These are phyloP conservation scores for Galerucella nymphaeae DNA, from an alignment of 2,888 invertebrate genomes.

Conservation along the genomic window DNA sequence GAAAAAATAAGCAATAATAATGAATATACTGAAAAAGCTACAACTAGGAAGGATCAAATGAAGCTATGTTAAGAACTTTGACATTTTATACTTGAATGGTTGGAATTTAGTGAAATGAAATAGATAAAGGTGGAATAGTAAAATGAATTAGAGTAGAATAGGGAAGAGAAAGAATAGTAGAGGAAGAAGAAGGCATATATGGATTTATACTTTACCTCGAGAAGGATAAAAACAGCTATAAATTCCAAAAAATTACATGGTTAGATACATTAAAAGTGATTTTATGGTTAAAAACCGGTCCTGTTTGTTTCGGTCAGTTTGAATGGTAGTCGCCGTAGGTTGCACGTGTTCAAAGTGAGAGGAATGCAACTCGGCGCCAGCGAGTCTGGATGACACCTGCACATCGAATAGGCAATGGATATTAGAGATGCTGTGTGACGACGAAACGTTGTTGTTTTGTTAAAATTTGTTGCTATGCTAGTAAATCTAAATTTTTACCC, in stretches of 20 bases:
- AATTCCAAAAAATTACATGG: not conserved
- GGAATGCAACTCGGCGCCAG: constrained; percentile 74
- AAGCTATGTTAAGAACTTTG: too few species aligned
- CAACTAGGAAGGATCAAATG: too few species aligned
- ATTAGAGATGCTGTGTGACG: constrained; percentile 18
- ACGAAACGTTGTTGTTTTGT: constrained; percentile 10
- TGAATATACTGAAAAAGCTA: too few species aligned
- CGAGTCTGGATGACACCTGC: constrained; percentile 76
- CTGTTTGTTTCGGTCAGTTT: constrained; percentile 20
- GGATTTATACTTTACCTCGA: not conserved
- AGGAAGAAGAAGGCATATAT: too few species aligned
- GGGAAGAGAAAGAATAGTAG: too few species aligned
- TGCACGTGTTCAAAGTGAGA: constrained; percentile 65
- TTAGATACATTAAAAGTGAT: not conserved
- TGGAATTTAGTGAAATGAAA: too few species aligned
- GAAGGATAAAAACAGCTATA: not conserved
- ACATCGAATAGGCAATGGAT: constrained; percentile 57
- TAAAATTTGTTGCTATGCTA: constrained; percentile 13
- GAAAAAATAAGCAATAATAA: too few species aligned
- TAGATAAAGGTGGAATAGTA: too few species aligned
- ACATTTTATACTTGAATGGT: too few species aligned
- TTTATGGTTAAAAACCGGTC: not conserved
- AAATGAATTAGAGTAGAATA: too few species aligned
- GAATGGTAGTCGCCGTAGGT: constrained; percentile 41
- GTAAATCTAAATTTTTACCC: constrained; percentile 9